phyloP scores from a whole-genome alignment of 2,113 vertebrate genomes.

The Gymnarchus niloticus region DNA sequence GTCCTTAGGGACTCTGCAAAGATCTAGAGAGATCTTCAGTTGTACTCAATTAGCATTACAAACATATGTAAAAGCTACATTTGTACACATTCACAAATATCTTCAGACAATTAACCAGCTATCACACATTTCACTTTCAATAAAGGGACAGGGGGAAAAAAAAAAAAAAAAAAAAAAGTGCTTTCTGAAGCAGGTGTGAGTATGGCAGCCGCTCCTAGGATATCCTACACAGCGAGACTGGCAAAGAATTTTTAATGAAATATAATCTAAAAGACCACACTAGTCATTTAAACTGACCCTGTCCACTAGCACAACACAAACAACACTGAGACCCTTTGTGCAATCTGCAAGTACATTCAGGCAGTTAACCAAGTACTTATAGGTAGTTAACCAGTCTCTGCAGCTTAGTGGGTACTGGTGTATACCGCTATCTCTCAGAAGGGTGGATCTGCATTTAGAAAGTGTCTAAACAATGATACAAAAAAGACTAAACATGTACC shows the following conservation, averaged over 20 bases:
- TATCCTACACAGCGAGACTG: not conserved
- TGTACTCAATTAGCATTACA: not conserved
- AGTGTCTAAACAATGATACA: too few relatives aligned
- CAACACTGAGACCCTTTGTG: not conserved
- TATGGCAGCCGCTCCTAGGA: not conserved
- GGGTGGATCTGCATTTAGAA: too few relatives aligned
- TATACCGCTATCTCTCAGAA: not conserved
- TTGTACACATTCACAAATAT: not conserved
- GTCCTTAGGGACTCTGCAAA: not conserved
- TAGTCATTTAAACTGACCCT: not conserved
- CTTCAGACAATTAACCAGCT: not conserved
- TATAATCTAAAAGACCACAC: not conserved
- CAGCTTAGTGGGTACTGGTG: not conserved
- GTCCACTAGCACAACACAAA: not conserved
- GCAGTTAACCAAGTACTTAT: not conserved
- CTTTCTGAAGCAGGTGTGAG: not conserved
- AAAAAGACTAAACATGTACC: too few relatives aligned
- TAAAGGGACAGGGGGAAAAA: not conserved
- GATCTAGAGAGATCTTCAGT: not conserved
- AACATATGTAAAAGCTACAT: not conserved
- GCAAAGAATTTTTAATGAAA: not conserved
- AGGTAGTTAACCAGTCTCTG: not conserved
- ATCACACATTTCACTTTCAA: not conserved
- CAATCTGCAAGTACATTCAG: not conserved
- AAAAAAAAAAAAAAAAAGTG: not conserved